Conservation (phyloP, 2,113 vertebrate genomes). For the Bambusicola thoracicus region DNA sequence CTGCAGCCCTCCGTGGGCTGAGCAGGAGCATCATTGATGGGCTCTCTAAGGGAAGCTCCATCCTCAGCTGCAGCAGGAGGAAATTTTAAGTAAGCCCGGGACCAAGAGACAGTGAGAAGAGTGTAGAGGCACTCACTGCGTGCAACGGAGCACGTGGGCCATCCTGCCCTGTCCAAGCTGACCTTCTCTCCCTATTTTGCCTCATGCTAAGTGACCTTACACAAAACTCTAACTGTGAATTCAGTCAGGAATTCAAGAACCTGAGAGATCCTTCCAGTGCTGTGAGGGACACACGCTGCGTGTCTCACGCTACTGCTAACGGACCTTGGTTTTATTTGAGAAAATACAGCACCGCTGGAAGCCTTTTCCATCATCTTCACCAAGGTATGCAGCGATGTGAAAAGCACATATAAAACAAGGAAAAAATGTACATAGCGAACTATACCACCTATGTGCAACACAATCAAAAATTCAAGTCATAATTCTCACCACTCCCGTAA, state of each 20-base stretch:
- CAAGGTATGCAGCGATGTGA: conserved; percentile 82
- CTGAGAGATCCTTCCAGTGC: background rate
- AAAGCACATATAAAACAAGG: conserved; percentile 87
- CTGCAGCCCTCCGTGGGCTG: background rate
- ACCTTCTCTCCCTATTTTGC: conserved; percentile 30
- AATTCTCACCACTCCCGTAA: conserved; percentile 80
- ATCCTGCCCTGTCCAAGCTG: background rate
- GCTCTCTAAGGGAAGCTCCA: conserved; percentile 37
- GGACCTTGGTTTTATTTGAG: conserved; percentile 72
- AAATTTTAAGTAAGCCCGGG: conserved; percentile 1
- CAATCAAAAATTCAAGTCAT: conserved; percentile 91
- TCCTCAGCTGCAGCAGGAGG: conserved; percentile 49
- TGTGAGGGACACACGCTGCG: conserved; percentile 1
- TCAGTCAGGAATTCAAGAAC: conserved; percentile 8
- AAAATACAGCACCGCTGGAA: conserved; percentile 70
- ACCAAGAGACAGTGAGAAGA: background rate
- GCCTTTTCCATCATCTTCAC: conserved; percentile 71
- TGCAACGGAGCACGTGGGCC: accelerated
- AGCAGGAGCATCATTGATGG: conserved; percentile 25
- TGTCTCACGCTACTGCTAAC: conserved; percentile 22
- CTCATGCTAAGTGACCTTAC: background rate
- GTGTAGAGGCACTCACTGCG: background rate
- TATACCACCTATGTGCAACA: conserved; percentile 88
- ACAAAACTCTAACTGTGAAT: background rate
- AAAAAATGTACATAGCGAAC: conserved; percentile 83